Evolutionary conservation across 2,797 vertebrate genomes (phyloP).

Genomic region (Odontamblyopus lacepedii): DNA sequence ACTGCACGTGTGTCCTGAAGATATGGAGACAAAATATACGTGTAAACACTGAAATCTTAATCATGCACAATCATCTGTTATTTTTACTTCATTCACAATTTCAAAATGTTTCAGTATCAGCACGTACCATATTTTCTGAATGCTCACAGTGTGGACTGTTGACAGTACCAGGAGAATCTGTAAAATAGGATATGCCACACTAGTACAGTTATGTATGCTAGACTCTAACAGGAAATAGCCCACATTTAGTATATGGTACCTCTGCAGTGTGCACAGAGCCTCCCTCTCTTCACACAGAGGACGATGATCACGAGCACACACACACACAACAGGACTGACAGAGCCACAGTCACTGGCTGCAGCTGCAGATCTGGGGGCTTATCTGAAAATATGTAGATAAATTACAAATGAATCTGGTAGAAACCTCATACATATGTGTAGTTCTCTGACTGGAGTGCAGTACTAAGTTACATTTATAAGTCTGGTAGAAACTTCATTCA

Average conservation of each 20-base stretch:
- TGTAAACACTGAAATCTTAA: background rate
- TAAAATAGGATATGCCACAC: background rate
- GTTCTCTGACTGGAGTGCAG: background rate
- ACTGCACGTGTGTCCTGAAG: background rate
- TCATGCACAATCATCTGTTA: background rate
- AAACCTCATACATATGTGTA: too few relatives aligned
- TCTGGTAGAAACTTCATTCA: too few relatives aligned
- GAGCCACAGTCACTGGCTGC: background rate
- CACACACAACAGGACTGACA: conserved; percentile 6
- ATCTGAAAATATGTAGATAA: background rate
- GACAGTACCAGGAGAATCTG: background rate
- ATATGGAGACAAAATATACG: background rate
- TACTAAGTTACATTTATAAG: background rate
- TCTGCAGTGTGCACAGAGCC: conserved; percentile 4
- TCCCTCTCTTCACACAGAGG: too few relatives aligned
- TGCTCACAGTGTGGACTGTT: background rate
- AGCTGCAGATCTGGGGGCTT: background rate
- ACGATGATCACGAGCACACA: conserved; percentile 7
- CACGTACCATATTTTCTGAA: background rate
- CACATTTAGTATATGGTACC: background rate
- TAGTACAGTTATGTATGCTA: background rate
- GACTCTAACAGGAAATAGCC: background rate
- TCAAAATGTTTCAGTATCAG: too few relatives aligned
- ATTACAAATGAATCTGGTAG: too few relatives aligned
- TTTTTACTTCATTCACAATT: background rate